Evolutionary conservation across 2,113 vertebrate genomes (phyloP).

Genomic region (Cottus gobio): DNA sequence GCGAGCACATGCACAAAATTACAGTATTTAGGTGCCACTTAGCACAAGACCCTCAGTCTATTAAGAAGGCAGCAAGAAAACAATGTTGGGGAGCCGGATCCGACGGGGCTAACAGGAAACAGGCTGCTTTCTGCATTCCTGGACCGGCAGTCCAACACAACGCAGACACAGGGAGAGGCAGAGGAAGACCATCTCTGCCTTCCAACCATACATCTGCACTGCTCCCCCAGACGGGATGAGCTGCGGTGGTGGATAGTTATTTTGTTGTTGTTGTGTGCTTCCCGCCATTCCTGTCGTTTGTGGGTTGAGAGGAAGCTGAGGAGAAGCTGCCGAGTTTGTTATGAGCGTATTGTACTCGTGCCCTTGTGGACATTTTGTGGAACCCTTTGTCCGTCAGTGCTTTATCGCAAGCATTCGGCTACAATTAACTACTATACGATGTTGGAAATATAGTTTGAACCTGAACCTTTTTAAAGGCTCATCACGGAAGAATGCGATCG

Average conservation of each 20-base stretch:
- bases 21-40: constrained; percentile 53
- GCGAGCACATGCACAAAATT: constrained; percentile 12
- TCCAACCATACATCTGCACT: constrained; percentile 62
- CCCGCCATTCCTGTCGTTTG: constrained; percentile 51
- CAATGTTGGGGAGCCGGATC: constrained; percentile 62
- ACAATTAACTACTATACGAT: constrained; percentile 2
- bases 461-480: background rate
- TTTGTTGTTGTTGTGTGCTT: constrained; percentile 48
- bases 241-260: constrained; percentile 44
- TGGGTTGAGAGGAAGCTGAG: constrained; percentile 37
- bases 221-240: constrained; percentile 50
- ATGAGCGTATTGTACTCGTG: constrained; percentile 49
- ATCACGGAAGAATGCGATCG: background rate
- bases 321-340: constrained; percentile 30
- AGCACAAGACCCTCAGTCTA: constrained; percentile 52
- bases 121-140: constrained; percentile 70
- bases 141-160: constrained; percentile 56
- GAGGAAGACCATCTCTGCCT: constrained; percentile 58
- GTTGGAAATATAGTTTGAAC: background rate
- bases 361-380: too few species aligned
- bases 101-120: constrained; percentile 72
- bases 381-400: background rate
- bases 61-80: constrained; percentile 56
- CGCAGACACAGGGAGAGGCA: constrained; percentile 54
- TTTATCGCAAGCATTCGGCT: background rate